phyloP scores from a whole-genome alignment of 1,140 invertebrate genomes.

The Philaenus spumarius region DNA sequence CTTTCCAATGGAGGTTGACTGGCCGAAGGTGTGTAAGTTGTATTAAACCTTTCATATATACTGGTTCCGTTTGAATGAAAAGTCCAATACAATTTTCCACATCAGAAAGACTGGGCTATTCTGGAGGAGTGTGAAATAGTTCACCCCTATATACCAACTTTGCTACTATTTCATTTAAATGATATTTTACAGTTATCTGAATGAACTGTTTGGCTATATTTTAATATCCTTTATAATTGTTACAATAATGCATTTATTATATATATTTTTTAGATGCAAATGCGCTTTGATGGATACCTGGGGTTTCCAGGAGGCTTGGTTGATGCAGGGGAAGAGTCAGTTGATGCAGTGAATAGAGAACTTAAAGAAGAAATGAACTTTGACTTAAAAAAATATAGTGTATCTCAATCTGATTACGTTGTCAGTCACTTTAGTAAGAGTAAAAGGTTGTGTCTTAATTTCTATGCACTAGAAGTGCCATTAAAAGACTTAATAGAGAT shows the following conservation, averaged over 20 bases:
- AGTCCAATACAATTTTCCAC: no score
- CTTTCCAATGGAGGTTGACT: no score
- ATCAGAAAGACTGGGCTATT: no score
- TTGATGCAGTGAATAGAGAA: constrained; percentile 45
- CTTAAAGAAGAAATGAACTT: constrained; percentile 48
- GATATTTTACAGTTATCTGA: no score
- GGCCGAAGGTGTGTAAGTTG: no score
- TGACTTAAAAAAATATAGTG: constrained; percentile 31
- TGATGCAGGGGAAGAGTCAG: constrained; percentile 40
- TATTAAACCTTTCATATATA: no score
- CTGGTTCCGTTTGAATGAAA: no score
- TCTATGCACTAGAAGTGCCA: constrained; percentile 43
- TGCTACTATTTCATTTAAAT: no score
- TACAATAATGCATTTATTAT: background rate
- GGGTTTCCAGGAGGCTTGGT: constrained; percentile 53
- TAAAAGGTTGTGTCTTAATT: constrained; percentile 43
- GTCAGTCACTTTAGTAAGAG: constrained; percentile 29
- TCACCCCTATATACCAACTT: no score
- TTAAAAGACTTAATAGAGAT: constrained; percentile 39
- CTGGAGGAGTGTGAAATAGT: no score
- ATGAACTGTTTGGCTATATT: no score
- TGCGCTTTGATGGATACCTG: constrained; percentile 51
- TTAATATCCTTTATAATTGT: background rate
- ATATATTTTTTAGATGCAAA: constrained; percentile 44
- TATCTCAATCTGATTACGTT: constrained; percentile 27